Evolutionary conservation across 2,888 invertebrate genomes (phyloP).

Genomic region (Stenodema calcarata): DNA sequence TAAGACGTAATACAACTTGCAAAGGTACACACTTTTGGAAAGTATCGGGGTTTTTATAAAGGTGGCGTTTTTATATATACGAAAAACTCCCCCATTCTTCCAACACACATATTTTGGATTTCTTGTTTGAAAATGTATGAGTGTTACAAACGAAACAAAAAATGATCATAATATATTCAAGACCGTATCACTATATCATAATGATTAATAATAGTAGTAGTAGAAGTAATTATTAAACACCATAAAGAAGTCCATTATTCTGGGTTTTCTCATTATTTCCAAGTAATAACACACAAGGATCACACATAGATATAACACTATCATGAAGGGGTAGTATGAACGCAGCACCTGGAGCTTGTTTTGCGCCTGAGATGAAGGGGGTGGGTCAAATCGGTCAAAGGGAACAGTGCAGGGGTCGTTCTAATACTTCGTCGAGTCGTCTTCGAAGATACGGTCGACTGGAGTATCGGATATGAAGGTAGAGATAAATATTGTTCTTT

Average conservation of each 20-base stretch:
- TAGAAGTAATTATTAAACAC: constrained; percentile 17
- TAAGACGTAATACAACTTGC: background rate
- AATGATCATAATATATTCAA: background rate
- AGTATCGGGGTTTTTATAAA: constrained; percentile 3
- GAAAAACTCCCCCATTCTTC: background rate
- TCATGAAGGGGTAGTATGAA: background rate
- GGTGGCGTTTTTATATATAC: background rate
- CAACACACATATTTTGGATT: background rate
- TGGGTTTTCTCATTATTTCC: background rate
- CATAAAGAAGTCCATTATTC: constrained; percentile 14
- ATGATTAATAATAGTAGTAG: constrained; percentile 1
- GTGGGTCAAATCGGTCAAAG: background rate
- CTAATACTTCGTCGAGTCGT: background rate
- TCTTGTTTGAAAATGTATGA: background rate
- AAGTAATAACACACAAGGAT: constrained; percentile 14
- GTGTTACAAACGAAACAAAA: background rate
- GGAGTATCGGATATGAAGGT: background rate
- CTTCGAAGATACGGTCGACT: background rate
- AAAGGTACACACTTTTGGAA: constrained; percentile 15
- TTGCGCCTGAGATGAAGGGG: background rate
- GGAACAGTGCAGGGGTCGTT: background rate
- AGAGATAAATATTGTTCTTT: too few relatives aligned
- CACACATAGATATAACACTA: constrained; percentile 9
- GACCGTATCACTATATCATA: constrained; percentile 5
- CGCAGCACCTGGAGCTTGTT: background rate